These are phyloP conservation scores for Drosophila phalerata DNA, from an alignment of 2,888 invertebrate genomes.

Conservation along the genomic window DNA sequence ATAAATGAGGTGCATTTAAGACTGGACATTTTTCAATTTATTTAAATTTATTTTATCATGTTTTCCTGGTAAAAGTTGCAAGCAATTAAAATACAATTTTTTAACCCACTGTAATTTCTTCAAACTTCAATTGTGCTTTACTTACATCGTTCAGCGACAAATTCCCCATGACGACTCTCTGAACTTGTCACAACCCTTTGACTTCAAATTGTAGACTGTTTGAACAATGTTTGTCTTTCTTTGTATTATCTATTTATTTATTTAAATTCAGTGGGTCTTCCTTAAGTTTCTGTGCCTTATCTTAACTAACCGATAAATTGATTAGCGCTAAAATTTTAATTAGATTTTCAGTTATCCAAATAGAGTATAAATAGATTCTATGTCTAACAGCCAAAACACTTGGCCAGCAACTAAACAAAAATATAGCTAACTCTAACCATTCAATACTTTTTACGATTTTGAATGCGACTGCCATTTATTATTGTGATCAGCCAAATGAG, in stretches of 20 bases:
- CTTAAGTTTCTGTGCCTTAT: not conserved
- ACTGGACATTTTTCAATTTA: too few relatives aligned
- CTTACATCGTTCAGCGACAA: slow-evolving; percentile 22
- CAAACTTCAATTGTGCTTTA: not conserved
- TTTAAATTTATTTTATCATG: too few relatives aligned
- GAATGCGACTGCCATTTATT: not conserved
- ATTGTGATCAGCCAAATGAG: not conserved
- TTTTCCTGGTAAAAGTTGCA: too few relatives aligned
- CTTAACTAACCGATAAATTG: slow-evolving; percentile 4
- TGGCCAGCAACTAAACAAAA: slow-evolving; percentile 7
- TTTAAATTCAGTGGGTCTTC: not conserved
- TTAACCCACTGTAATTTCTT: not conserved
- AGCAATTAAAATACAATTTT: not conserved
- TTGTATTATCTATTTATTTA: not conserved
- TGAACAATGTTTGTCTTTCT: not conserved
- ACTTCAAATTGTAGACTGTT: not conserved
- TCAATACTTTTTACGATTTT: not conserved
- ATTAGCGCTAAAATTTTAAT: not conserved
- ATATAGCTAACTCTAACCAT: not conserved
- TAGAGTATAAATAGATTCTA: not conserved
- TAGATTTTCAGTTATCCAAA: slow-evolving; percentile 5
- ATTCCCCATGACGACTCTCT: slow-evolving; percentile 25
- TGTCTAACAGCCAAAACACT: not conserved
- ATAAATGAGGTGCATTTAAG: not conserved
- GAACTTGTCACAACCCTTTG: slow-evolving; percentile 19